Percentiles rank a stretch among this genome's conserved stretches.
Conservation (phyloP, 2,113 vertebrate genomes). For the Benitochromis conjunctus region DNA sequence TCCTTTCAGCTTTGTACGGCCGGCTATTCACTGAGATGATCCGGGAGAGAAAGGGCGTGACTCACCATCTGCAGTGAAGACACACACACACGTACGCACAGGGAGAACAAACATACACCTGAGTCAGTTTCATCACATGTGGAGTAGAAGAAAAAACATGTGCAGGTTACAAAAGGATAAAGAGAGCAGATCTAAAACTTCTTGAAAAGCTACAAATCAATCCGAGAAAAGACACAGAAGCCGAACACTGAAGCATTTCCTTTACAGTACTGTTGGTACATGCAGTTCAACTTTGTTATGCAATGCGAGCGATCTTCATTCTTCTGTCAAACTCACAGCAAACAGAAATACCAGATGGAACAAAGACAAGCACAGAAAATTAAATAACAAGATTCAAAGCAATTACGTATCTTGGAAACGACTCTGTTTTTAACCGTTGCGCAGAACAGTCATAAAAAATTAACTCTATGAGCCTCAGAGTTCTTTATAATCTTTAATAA, state of each 20-base stretch:
- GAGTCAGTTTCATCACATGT: constrained; percentile 5
- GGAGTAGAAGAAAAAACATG: neutral
- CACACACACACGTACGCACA: neutral
- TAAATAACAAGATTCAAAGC: neutral
- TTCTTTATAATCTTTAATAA: constrained; percentile 14
- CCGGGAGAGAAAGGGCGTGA: constrained; percentile 38
- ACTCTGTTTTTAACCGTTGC: neutral
- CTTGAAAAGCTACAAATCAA: neutral
- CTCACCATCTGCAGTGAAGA: constrained; percentile 69
- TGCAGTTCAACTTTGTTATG: neutral
- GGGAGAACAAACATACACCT: constrained; percentile 7
- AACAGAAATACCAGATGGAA: neutral
- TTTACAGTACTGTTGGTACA: neutral
- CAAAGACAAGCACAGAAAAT: neutral
- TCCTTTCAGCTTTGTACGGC: constrained; percentile 50
- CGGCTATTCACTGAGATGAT: constrained; percentile 54
- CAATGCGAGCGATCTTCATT: neutral
- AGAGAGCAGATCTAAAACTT: neutral
- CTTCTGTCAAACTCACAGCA: neutral
- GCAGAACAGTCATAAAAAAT: neutral
- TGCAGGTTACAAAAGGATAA: neutral
- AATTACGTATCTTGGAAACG: neutral
- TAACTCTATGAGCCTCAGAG: neutral
- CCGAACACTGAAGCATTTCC: neutral
- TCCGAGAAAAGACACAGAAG: neutral